Evolutionary conservation across 1,140 invertebrate species (phyloP).

Genomic region (Tachypleus tridentatus): DNA sequence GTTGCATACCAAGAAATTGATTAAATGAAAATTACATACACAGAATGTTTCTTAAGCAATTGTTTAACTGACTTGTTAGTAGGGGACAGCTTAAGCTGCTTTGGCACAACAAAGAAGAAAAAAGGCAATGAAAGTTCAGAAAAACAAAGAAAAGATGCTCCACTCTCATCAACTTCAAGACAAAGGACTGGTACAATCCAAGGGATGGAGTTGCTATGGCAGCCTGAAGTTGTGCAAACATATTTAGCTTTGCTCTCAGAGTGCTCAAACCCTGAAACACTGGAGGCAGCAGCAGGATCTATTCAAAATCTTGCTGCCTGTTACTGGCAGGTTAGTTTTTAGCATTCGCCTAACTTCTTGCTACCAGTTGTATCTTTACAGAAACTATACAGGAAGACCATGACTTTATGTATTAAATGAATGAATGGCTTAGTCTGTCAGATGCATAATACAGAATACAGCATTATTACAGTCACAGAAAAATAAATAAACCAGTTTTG

Average conservation of each 20-base stretch:
- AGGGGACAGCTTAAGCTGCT: conserved; percentile 80
- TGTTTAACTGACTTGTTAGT: too few species aligned
- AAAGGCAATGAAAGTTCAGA: not conserved
- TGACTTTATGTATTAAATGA: too few species aligned
- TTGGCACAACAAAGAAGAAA: conserved; percentile 86
- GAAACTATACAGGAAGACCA: too few species aligned
- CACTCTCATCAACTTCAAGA: not conserved
- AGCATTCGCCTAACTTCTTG: not conserved
- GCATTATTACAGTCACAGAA: too few species aligned
- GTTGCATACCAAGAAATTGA: too few species aligned
- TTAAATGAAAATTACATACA: too few species aligned
- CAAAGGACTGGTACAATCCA: conserved; percentile 25
- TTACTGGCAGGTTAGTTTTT: conserved; percentile 56
- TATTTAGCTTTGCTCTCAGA: conserved; percentile 83
- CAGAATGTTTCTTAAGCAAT: too few species aligned
- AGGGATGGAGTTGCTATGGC: conserved; percentile 88
- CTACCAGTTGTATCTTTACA: too few species aligned
- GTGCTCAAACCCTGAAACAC: conserved; percentile 89
- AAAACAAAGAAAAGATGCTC: not conserved
- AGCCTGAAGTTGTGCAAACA: conserved; percentile 76
- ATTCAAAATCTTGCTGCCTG: conserved; percentile 94
- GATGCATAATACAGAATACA: too few species aligned
- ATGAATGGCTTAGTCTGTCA: too few species aligned
- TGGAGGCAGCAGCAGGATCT: conserved; percentile 91
- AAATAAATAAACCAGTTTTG: too few species aligned